Evolutionary conservation across 1,140 invertebrate genomes (phyloP).

Genomic region (Atta colombica): DNA sequence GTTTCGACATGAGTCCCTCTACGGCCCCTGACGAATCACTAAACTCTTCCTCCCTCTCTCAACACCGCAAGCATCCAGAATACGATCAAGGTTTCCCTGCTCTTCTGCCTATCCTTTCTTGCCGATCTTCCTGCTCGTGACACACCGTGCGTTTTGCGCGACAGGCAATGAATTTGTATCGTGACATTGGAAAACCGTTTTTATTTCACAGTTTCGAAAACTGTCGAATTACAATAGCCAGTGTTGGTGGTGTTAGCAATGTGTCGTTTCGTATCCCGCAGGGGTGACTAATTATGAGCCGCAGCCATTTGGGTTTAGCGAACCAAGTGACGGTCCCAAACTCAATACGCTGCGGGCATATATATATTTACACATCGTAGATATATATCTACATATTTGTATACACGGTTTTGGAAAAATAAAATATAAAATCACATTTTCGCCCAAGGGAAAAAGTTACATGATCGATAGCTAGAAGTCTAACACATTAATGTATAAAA

Average conservation of each 20-base stretch:
- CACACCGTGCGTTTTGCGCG: constrained; percentile 23
- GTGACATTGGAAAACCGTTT: constrained; percentile 36
- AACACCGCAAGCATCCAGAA: constrained; percentile 45
- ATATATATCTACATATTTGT: no score
- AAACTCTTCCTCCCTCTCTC: constrained; percentile 73
- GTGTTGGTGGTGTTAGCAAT: not conserved
- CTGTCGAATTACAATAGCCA: not conserved
- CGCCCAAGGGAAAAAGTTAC: no score
- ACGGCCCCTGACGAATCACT: constrained; percentile 78
- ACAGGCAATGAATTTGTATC: constrained; percentile 37
- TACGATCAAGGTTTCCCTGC: constrained; percentile 61
- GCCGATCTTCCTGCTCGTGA: constrained; percentile 40
- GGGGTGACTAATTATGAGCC: not conserved
- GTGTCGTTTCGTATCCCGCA: not conserved
- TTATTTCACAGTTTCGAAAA: not conserved
- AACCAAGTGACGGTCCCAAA: not conserved
- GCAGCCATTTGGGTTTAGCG: not conserved
- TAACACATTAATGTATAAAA: not conserved
- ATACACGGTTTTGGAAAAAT: no score
- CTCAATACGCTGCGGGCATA: not conserved
- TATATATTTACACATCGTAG: not conserved
- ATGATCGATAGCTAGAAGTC: not conserved
- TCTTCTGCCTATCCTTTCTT: constrained; percentile 29
- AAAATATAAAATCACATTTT: no score
- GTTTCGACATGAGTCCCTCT: constrained; percentile 72